Percentiles rank a stretch among this genome's conserved stretches.
Evolutionary conservation across 2,113 vertebrate genomes (phyloP).

Genomic region (Raphicerus campestris): DNA sequence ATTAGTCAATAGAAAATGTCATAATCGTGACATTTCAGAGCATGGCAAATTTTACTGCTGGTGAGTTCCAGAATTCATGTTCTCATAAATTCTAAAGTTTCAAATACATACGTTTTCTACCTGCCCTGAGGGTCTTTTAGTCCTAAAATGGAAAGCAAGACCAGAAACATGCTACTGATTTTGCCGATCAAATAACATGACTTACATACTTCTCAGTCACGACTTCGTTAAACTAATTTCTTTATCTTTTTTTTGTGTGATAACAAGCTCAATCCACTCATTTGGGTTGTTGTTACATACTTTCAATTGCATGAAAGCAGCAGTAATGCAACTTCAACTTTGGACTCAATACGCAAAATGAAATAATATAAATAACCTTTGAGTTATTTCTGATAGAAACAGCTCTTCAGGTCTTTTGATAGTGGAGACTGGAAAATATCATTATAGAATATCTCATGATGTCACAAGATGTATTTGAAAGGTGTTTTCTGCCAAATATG

Average conservation of each 20-base stretch:
- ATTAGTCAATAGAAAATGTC: rapidly evolving
- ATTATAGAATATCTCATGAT: neutral
- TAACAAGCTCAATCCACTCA: neutral
- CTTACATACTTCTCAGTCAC: neutral
- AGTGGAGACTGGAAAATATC: neutral
- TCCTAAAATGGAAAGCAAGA: neutral
- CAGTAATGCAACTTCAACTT: neutral
- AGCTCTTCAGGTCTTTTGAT: neutral
- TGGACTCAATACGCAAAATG: neutral
- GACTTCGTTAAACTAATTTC: neutral
- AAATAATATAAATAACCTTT: constrained; percentile 14
- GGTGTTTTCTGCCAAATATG: neutral
- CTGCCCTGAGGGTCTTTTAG: neutral
- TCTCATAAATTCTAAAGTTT: neutral
- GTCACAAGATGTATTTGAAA: neutral
- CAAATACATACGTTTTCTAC: neutral
- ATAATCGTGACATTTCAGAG: neutral
- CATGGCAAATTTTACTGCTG: neutral
- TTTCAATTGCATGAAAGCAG: neutral
- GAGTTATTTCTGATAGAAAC: neutral
- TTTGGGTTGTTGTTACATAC: neutral
- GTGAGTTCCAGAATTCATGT: neutral
- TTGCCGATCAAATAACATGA: neutral
- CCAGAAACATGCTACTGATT: neutral
- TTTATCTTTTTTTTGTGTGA: neutral